Evolutionary conservation across 2,797 vertebrate genomes (phyloP).

Genomic region (Ctenopoma multispine): DNA sequence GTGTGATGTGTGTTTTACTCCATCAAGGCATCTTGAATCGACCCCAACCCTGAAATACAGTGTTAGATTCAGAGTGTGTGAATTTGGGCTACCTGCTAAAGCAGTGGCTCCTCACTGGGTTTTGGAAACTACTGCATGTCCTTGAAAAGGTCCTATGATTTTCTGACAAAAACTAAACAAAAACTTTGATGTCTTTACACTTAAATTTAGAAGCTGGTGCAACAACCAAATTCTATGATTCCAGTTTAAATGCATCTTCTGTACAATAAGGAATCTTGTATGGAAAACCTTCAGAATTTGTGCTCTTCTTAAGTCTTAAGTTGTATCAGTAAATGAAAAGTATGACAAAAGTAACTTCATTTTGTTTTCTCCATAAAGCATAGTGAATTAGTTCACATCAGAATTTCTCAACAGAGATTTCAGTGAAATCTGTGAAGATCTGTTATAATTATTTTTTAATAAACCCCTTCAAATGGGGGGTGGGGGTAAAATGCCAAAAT

Average conservation of each 20-base stretch:
- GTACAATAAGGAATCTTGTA: slow-evolving; percentile 52
- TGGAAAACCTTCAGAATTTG: slow-evolving; percentile 46
- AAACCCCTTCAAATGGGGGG: slow-evolving; percentile 33
- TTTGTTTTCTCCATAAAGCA: slow-evolving; percentile 69
- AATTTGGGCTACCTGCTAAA: slow-evolving; percentile 55
- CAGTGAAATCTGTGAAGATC: slow-evolving; percentile 52
- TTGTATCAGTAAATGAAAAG: slow-evolving; percentile 52
- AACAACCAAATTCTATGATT: slow-evolving; percentile 44
- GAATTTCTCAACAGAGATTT: slow-evolving; percentile 43
- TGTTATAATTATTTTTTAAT: slow-evolving; percentile 33
- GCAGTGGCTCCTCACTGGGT: slow-evolving; percentile 43
- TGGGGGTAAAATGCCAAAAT: slow-evolving; percentile 28
- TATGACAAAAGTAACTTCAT: slow-evolving; percentile 49
- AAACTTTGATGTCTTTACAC: slow-evolving; percentile 23
- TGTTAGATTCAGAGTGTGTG: slow-evolving; percentile 63
- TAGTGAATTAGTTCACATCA: slow-evolving; percentile 48
- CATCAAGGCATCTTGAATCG: slow-evolving; percentile 64
- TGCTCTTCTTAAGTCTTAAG: slow-evolving; percentile 60
- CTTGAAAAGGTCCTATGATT: slow-evolving; percentile 48
- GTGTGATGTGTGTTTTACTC: slow-evolving; percentile 49
- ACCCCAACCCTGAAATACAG: slow-evolving; percentile 78
- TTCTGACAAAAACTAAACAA: slow-evolving; percentile 39
- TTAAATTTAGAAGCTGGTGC: slow-evolving; percentile 52
- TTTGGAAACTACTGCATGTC: slow-evolving; percentile 48
- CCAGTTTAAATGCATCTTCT: slow-evolving; percentile 53